Percentiles rank a stretch among this genome's conserved stretches.
phyloP scores from a whole-genome alignment of 2,888 invertebrate genomes.

The Mantis religiosa region DNA sequence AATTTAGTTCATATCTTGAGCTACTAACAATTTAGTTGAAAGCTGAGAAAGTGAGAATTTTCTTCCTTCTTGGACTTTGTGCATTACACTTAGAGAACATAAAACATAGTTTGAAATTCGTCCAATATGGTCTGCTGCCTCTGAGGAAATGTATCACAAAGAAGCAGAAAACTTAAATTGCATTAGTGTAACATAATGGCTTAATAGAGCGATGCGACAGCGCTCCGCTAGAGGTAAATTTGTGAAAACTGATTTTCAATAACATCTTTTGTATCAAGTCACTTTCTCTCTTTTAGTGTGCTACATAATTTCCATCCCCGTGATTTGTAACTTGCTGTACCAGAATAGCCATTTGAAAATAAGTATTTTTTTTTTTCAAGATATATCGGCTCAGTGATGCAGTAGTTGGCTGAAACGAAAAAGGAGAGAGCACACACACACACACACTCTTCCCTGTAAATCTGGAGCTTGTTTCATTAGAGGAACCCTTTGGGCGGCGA shows the following conservation, averaged over 20 bases:
- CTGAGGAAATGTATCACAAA: neutral
- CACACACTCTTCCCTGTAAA: neutral
- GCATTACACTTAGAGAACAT: neutral
- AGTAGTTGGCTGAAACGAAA: neutral
- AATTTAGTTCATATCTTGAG: neutral
- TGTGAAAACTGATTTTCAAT: conserved; percentile 10
- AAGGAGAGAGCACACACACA: neutral
- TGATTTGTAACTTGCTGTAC: neutral
- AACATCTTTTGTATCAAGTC: conserved; percentile 1
- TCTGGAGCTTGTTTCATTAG: conserved; percentile 14
- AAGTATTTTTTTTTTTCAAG: conserved; percentile 16
- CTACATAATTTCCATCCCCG: neutral
- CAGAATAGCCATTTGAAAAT: conserved; percentile 16
- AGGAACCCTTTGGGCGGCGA: neutral
- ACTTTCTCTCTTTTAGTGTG: neutral
- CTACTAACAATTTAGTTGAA: neutral
- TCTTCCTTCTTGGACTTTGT: neutral
- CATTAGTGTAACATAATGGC: neutral
- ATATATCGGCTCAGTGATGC: conserved; percentile 21
- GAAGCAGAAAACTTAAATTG: neutral
- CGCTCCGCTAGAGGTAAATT: neutral
- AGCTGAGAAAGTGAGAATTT: neutral
- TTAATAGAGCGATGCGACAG: neutral
- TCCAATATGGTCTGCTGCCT: neutral
- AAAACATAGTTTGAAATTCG: neutral